Evolutionary conservation across 2,888 invertebrate species (phyloP).

Genomic region (Dione vanillae): DNA sequence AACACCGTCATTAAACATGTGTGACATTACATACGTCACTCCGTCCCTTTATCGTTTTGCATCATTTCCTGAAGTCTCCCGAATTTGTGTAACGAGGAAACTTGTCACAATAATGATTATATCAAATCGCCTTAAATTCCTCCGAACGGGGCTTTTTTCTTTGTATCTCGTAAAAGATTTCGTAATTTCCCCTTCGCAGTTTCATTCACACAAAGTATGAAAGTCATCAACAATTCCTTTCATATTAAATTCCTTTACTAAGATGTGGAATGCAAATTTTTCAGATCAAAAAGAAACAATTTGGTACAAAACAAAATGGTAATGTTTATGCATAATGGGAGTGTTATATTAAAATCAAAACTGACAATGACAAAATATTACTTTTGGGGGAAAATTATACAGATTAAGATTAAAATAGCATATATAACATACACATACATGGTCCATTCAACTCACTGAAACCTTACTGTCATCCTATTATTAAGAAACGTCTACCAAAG

Average conservation of each 20-base stretch:
- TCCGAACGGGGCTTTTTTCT: conserved; percentile 51
- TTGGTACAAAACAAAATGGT: conserved; percentile 25
- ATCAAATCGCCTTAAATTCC: conserved; percentile 35
- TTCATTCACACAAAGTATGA: conserved; percentile 22
- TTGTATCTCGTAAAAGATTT: conserved; percentile 63
- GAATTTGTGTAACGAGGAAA: conserved; percentile 41
- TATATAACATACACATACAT: too few relatives aligned
- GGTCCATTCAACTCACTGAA: too few relatives aligned
- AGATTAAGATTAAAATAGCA: too few relatives aligned
- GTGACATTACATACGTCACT: not conserved
- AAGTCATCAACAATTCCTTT: conserved; percentile 21
- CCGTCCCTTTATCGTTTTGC: conserved; percentile 14
- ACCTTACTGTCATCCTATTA: too few relatives aligned
- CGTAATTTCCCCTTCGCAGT: conserved; percentile 53
- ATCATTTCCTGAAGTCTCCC: conserved; percentile 34
- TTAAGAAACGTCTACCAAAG: too few relatives aligned
- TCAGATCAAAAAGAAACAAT: conserved; percentile 45
- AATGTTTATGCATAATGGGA: not conserved
- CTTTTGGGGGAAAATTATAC: not conserved
- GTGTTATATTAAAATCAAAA: not conserved
- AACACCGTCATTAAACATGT: too few relatives aligned
- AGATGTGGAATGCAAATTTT: not conserved
- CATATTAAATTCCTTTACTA: conserved; percentile 13
- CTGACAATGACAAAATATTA: not conserved
- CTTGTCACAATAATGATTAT: conserved; percentile 43